These are phyloP conservation scores for Nothoprocta perdicaria DNA, from an alignment of 2,113 vertebrate species.

Conservation along the genomic window DNA sequence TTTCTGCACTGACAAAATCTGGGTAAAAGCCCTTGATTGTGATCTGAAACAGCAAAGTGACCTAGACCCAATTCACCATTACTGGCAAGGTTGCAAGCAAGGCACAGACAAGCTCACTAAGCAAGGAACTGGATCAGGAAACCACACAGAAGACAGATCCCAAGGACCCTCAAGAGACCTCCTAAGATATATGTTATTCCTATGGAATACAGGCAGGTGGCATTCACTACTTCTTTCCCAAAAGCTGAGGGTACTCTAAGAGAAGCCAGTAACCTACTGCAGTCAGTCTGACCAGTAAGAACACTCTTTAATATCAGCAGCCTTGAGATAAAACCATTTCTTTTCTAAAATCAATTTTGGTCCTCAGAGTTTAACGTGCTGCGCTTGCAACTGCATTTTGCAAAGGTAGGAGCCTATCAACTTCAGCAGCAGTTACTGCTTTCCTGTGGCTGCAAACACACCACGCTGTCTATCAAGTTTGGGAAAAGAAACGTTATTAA, in stretches of 20 bases:
- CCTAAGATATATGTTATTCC: neutral
- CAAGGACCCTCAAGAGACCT: neutral
- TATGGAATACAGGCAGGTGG: neutral
- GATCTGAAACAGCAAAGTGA: neutral
- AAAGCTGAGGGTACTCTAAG: neutral
- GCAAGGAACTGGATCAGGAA: neutral
- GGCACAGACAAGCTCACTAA: neutral
- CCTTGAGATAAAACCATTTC: neutral
- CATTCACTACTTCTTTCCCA: neutral
- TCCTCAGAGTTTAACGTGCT: neutral
- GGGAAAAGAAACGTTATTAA: neutral
- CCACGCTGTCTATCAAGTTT: neutral
- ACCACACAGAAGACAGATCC: neutral
- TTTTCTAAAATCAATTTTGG: neutral
- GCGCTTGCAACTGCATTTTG: neutral
- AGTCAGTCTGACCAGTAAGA: neutral
- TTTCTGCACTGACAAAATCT: neutral
- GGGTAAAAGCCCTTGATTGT: neutral
- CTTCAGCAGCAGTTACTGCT: neutral
- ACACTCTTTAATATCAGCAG: neutral
- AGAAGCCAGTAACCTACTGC: neutral
- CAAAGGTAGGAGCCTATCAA: neutral
- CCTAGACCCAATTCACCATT: neutral
- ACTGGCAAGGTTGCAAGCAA: neutral
- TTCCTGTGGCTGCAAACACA: neutral